Evolutionary conservation across 35 echinoderm and acorn worm genomes (phyloP).

Genomic region (Apostichopus parvimensis): DNA sequence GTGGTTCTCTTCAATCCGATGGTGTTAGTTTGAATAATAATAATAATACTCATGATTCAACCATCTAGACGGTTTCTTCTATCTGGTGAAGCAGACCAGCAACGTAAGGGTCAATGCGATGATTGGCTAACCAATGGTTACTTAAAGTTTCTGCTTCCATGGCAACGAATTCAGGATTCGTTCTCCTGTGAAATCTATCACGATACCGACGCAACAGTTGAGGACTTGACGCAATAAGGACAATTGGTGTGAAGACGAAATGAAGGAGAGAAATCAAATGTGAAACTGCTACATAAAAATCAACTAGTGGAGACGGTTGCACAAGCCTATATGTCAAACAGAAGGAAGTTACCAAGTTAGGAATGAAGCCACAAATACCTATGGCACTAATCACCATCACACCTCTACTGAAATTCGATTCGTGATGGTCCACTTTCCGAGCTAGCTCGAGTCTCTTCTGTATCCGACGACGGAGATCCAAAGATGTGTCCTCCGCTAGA

Average conservation of each 20-base stretch:
- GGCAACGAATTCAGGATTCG: neutral
- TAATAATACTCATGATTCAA: too few species aligned
- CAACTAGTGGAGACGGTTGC: neutral
- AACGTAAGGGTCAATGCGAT: neutral
- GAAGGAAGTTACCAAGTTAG: neutral
- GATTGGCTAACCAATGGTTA: neutral
- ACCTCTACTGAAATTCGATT: neutral
- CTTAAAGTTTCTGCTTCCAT: neutral
- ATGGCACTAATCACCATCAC: neutral
- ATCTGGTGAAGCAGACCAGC: constrained; percentile 7
- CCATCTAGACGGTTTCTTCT: neutral
- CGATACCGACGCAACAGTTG: neutral
- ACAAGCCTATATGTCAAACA: constrained; percentile 1
- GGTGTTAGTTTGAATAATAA: too few species aligned
- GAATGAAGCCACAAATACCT: neutral
- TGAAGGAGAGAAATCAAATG: neutral
- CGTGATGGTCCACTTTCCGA: neutral
- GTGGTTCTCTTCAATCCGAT: too few species aligned
- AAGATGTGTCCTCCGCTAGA: neutral
- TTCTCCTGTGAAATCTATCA: neutral
- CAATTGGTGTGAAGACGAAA: neutral
- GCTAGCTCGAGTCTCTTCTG: neutral
- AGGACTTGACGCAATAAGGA: neutral
- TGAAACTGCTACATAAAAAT: neutral
- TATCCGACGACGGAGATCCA: neutral